A percentile compares a stretch with the other conserved stretches of the same genome.
phyloP scores from a whole-genome alignment of 2,888 invertebrate genomes.

The Furcula furcula region DNA sequence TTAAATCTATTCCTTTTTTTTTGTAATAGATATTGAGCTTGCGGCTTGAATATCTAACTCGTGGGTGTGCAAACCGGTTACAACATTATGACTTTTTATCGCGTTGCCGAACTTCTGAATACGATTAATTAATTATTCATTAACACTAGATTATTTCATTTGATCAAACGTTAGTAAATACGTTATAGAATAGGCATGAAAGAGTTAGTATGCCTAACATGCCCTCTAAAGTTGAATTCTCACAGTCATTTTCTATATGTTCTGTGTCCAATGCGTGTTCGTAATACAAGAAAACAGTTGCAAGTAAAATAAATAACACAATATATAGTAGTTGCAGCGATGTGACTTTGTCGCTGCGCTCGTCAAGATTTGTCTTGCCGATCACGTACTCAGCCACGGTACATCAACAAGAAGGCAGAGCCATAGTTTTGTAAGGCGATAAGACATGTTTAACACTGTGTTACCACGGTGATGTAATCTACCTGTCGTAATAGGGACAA shows the following conservation, averaged over 20 bases:
- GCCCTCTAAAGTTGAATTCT: slow-evolving; percentile 19
- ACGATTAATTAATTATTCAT: slow-evolving; percentile 26
- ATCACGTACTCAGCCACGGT: slow-evolving; percentile 44
- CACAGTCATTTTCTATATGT: slow-evolving; percentile 23
- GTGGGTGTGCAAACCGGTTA: slow-evolving; percentile 20
- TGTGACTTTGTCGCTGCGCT: slow-evolving; percentile 11
- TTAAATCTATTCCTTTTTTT: slow-evolving; percentile 13
- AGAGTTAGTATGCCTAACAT: slow-evolving; percentile 20
- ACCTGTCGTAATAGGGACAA: slow-evolving; percentile 52
- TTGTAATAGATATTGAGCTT: slow-evolving; percentile 1
- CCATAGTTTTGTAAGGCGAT: slow-evolving; percentile 54
- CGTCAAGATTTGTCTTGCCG: slow-evolving; percentile 35
- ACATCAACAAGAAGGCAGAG: slow-evolving; percentile 32
- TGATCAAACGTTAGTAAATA: slow-evolving; percentile 10
- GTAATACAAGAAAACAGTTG: slow-evolving; percentile 9
- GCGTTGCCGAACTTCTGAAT: slow-evolving; percentile 18
- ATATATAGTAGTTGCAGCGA: slow-evolving; percentile 18
- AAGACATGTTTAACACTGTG: slow-evolving; percentile 42
- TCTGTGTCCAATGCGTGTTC: slow-evolving; percentile 24
- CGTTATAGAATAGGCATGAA: slow-evolving; percentile 13
- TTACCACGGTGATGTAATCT: slow-evolving; percentile 54
- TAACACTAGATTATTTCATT: slow-evolving; percentile 13
- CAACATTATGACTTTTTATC: slow-evolving; percentile 20
- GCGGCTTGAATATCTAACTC: slow-evolving; percentile 18
- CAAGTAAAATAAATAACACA: slow-evolving; percentile 19